A percentile compares a stretch with the other conserved stretches of the same genome.
Evolutionary conservation across 2,797 vertebrate genomes (phyloP).

Genomic region (Polyboroides typus): DNA sequence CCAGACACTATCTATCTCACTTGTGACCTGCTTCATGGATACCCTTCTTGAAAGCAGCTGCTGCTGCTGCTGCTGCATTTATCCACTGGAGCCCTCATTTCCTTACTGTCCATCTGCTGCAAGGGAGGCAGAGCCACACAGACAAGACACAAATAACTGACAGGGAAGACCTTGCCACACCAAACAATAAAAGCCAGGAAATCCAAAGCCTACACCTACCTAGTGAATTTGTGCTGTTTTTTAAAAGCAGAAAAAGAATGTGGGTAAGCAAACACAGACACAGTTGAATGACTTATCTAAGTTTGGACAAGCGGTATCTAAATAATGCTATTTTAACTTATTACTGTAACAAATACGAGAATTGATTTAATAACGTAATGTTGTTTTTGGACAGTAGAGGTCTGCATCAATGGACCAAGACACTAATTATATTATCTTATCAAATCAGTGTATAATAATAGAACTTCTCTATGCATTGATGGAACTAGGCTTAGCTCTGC

Average conservation of each 20-base stretch:
- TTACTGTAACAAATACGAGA: not conserved
- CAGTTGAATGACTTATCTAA: constrained; percentile 3
- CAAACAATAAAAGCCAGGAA: not conserved
- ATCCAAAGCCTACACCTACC: not conserved
- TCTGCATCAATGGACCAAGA: constrained; percentile 19
- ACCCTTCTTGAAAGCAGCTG: constrained; percentile 34
- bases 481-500: not conserved
- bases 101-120: constrained; percentile 27
- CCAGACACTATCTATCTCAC: not conserved
- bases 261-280: constrained; percentile 21
- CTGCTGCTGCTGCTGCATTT: constrained; percentile 5
- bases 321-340: constrained; percentile 46
- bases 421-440: constrained; percentile 47
- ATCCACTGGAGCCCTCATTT: constrained; percentile 18
- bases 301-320: constrained; percentile 38
- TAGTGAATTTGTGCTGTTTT: not conserved
- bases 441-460: constrained; percentile 39
- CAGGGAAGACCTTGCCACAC: not conserved
- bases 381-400: constrained; percentile 36
- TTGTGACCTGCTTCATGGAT: constrained; percentile 4
- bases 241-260: constrained; percentile 20
- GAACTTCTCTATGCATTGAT: not conserved
- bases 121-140: not conserved
- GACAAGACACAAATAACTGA: not conserved
- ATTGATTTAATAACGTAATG: constrained; percentile 60